Conservation (phyloP, 2,113 vertebrate genomes). For the Myiopsitta monachus region DNA sequence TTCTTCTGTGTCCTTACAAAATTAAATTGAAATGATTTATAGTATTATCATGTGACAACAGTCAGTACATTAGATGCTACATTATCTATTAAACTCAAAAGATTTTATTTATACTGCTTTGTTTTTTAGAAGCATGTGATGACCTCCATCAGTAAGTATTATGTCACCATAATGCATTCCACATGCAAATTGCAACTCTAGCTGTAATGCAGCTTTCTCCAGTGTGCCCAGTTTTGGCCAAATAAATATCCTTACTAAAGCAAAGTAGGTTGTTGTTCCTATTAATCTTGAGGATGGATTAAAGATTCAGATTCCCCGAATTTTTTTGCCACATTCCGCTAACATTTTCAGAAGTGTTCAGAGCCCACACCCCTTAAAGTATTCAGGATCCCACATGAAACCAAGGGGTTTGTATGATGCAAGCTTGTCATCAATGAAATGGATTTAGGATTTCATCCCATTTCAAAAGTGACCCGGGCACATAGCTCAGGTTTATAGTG, state of each 20-base stretch:
- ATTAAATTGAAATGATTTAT: slow-evolving; percentile 28
- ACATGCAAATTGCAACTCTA: not conserved
- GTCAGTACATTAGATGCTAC: slow-evolving; percentile 1
- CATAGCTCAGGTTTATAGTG: not conserved
- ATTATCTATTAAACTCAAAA: slow-evolving; percentile 19
- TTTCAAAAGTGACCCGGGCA: not conserved
- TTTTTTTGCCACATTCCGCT: not conserved
- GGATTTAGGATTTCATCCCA: not conserved
- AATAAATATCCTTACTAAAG: not conserved
- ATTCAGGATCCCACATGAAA: not conserved
- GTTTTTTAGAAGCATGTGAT: not conserved
- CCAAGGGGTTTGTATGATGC: not conserved
- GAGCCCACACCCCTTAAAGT: not conserved
- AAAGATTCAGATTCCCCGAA: not conserved
- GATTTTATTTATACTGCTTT: slow-evolving; percentile 37
- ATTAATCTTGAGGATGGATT: not conserved
- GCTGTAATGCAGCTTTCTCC: not conserved
- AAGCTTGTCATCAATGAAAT: not conserved
- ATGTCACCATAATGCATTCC: slow-evolving; percentile 12
- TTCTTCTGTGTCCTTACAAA: not conserved
- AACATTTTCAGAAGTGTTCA: not conserved
- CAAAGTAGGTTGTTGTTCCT: not conserved
- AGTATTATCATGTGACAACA: not conserved
- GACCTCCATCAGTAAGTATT: not conserved
- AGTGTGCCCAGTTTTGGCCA: not conserved